A percentile compares a stretch with the other conserved stretches of the same genome.
These are phyloP conservation scores for Piezodorus guildinii DNA, from an alignment of 1,140 invertebrate genomes.

Conservation along the genomic window DNA sequence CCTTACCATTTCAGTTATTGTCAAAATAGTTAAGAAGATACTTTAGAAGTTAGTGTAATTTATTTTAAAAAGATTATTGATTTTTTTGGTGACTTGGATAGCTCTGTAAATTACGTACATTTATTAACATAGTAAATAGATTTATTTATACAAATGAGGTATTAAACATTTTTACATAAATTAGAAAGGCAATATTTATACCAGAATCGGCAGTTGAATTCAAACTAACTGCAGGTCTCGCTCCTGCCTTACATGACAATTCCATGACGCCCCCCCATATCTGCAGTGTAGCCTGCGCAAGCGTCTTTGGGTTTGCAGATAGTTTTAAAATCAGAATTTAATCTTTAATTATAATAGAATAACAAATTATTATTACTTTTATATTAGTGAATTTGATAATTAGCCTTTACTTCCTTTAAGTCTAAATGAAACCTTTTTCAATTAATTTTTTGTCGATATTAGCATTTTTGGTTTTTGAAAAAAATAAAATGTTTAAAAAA, in stretches of 20 bases:
- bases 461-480: no score
- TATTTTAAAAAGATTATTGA: background rate
- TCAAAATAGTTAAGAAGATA: no score
- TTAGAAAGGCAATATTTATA: background rate
- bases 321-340: no score
- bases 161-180: background rate
- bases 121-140: background rate
- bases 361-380: no score
- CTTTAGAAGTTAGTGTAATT: background rate
- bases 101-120: background rate
- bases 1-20: no score
- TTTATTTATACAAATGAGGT: background rate
- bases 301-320: background rate
- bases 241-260: constrained; percentile 3
- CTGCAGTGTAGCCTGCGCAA: constrained; percentile 5
- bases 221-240: background rate
- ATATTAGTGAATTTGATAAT: no score
- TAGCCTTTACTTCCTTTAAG: no score
- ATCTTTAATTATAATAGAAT: no score
- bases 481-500: no score
- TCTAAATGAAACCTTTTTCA: no score
- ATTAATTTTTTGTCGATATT: no score
- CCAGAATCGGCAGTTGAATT: background rate
- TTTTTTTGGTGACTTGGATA: background rate
- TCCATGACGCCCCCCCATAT: background rate